phyloP scores from a whole-genome alignment of 2,113 vertebrate genomes.

The Salminus brasiliensis region DNA sequence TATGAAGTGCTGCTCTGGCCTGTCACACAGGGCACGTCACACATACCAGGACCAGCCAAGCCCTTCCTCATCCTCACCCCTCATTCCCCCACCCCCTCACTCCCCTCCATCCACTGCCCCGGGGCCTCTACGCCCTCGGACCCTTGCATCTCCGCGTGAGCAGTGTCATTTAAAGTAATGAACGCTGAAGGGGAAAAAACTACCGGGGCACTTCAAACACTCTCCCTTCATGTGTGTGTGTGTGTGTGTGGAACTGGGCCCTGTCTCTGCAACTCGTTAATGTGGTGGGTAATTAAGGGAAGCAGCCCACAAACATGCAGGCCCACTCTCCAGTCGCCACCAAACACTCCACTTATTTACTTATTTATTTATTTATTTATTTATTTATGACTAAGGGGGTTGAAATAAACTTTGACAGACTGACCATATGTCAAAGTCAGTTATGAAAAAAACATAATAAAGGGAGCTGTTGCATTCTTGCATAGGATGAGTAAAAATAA shows the following conservation, averaged over 20 bases:
- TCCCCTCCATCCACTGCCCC: conserved; percentile 7
- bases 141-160: conserved; percentile 44
- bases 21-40: conserved; percentile 46
- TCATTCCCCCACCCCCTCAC: not conserved
- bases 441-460: not conserved
- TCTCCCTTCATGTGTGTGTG: not conserved
- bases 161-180: conserved; percentile 59
- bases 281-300: conserved; percentile 71
- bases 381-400: conserved; percentile 25
- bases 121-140: conserved; percentile 28
- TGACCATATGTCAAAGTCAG: conserved; percentile 2
- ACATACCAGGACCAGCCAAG: conserved; percentile 2
- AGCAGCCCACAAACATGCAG: conserved; percentile 48
- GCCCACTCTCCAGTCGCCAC: conserved; percentile 5
- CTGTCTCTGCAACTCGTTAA: conserved; percentile 56
- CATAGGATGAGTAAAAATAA: not conserved
- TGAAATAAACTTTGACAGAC: conserved; percentile 15
- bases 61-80: not conserved
- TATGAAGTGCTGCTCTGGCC: conserved; percentile 22
- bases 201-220: conserved; percentile 48
- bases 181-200: conserved; percentile 54
- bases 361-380: conserved; percentile 29
- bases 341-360: not conserved
- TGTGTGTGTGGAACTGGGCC: conserved; percentile 59
- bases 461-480: conserved; percentile 16